Percentiles rank a stretch among this genome's conserved stretches.
These are phyloP conservation scores for Lophius piscatorius DNA, from an alignment of 2,113 vertebrate species.

Conservation along the genomic window DNA sequence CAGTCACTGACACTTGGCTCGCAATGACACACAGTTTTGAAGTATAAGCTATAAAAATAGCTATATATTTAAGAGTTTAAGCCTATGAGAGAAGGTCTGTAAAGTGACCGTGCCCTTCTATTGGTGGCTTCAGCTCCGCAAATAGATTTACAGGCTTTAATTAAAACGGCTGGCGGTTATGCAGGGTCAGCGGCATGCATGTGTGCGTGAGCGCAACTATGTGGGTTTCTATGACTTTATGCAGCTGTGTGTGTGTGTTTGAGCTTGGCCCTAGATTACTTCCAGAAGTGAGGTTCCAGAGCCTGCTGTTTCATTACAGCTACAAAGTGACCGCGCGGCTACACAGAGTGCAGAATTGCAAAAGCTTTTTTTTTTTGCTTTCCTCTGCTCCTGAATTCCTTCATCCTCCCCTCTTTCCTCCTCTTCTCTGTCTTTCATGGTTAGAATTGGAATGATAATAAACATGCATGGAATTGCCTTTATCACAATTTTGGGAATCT, in stretches of 20 bases:
- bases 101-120: slow-evolving; percentile 65
- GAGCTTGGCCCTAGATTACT: slow-evolving; percentile 66
- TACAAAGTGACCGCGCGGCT: slow-evolving; percentile 72
- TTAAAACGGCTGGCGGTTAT: slow-evolving; percentile 68
- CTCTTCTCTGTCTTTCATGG: slow-evolving; percentile 49
- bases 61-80: slow-evolving; percentile 59
- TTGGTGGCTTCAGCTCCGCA: slow-evolving; percentile 59
- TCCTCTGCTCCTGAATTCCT: slow-evolving; percentile 5
- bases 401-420: slow-evolving; percentile 25
- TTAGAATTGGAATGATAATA: slow-evolving; percentile 57
- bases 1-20: slow-evolving; percentile 39
- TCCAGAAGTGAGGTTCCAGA: slow-evolving; percentile 70
- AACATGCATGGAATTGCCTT: slow-evolving; percentile 51
- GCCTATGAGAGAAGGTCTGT: slow-evolving; percentile 55
- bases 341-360: slow-evolving; percentile 71
- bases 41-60: slow-evolving; percentile 55
- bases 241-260: slow-evolving; percentile 5
- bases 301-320: slow-evolving; percentile 73
- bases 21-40: slow-evolving; percentile 44
- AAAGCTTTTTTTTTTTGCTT: slow-evolving; percentile 46
- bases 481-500: slow-evolving; percentile 36
- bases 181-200: slow-evolving; percentile 59
- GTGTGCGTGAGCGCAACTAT: slow-evolving; percentile 9
- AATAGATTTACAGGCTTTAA: slow-evolving; percentile 78
- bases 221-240: slow-evolving; percentile 30